Base-by-base conservation (phyloP, 2,888 invertebrate genomes). In the Pheosia gnoma region DNA sequence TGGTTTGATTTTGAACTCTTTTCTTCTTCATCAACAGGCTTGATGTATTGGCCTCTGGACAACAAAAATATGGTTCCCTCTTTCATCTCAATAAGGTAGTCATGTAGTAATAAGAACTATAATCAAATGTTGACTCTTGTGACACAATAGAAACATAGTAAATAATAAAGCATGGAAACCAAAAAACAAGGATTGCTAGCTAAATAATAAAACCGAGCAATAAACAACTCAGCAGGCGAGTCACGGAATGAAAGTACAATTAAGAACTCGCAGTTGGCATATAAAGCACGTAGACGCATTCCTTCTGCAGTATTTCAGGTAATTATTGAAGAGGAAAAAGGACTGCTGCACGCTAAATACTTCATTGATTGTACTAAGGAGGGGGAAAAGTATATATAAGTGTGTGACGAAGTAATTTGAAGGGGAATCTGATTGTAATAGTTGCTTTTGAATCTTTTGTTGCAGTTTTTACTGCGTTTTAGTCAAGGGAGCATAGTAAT, bases 191-290 rank as follows among this genome's bases (percentile, higher is more conserved):
- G 9, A 43, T 5, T 45, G 9, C 57, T 57, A 65, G 64, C 58
- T 66, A 65, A 66, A 75, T 67, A 74, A 73, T 66, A 70, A 71
- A 67, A 71, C 58, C 66, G 72, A 71, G 72, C 66, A 74, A 82
- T 77, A 81, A 81, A 79, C 78, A 81, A 80, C 78, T 84, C 70
- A 62, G 79, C 72, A 86, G 81, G 75, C 87, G 77, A 86, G 89
- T 88, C 90, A 90, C 89, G 90, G 85, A 87, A 81, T 78, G 72
- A 78, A 81, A 82, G 84, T 83, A 86, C 85, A 89, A 90, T 90
- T 89, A 89, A 86, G 86, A 87, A 83, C 79, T 83, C 80, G 80
- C 84, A 80, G 87, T 79, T 84, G 84, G 87, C 87, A 88, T 88
- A 87, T 83, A 85, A 88, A 87, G 78, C 83, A 84, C 84, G 83